Evolutionary conservation across 1,140 invertebrate genomes (phyloP), one percentile per base, ranked within the genome.

Genomic region (Calliopsis andreniformis): DNA sequence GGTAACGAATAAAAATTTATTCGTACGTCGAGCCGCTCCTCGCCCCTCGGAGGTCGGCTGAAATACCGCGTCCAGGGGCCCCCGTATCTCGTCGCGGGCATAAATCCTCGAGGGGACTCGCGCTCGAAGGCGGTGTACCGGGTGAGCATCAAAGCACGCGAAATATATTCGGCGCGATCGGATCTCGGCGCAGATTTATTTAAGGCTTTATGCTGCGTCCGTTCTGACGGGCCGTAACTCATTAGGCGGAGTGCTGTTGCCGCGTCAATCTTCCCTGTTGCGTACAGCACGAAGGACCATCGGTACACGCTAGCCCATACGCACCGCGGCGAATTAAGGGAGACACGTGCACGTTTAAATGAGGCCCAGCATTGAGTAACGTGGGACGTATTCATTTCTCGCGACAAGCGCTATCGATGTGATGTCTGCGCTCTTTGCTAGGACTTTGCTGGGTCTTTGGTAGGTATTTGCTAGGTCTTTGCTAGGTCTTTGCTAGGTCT

Each of bases 201-300:
- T 66, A 66, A 66, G 23, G 45, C 45, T 66, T 51, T 51, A 10
- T 45, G 47, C 51, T 51, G 7, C 62, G 18, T 51, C 32, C 43
- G 62, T 1, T 30, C 43, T 16, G 62, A 66, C 62, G 62, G 45
- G 28, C 45, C 28, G 62, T 66, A 66, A 66, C 47, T 66, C 62
- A 35, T 66, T 66, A 51, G 25, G 45, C 59, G 16, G 23, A 39
- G 25, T 43, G 39, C 35, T 16, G 16, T 28, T 51, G 43, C 30
- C 18, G n/a, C 62, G 62, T 66, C 62, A 66, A 66, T 66, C 62
- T 35, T 16, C 28, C 45, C 51, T 14, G 28, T 49, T 32, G 16
- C 28, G 18, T 1, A 25, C 53, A 35, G 35, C 20, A 12, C 59
- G 20, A 25, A 42, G 25, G 14, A 23, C 39, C 59, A 25, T 43